Percentiles rank a stretch among this genome's conserved stretches.
phyloP scores from a whole-genome alignment of 2,888 invertebrate genomes.

The Drosophila lutescens region DNA sequence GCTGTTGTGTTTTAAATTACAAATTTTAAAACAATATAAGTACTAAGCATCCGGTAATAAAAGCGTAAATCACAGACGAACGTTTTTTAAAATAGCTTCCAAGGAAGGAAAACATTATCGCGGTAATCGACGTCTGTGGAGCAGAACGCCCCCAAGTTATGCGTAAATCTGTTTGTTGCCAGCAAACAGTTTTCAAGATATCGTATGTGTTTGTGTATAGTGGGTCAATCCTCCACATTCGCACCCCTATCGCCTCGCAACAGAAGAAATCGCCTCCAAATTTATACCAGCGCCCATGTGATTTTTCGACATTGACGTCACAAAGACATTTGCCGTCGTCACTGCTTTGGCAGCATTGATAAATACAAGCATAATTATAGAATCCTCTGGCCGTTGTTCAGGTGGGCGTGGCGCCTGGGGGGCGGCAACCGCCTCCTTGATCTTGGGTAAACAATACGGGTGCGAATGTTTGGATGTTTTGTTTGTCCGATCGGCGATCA shows the following conservation, averaged over 20 bases:
- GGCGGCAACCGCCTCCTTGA: constrained; percentile 24
- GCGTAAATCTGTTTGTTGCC: constrained; percentile 3
- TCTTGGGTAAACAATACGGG: constrained; percentile 16
- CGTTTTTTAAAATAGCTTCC: not conserved
- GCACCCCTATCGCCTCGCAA: constrained; percentile 7
- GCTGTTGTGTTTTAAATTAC: no score
- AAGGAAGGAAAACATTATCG: not conserved
- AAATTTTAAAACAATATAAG: not conserved
- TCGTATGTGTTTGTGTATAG: not conserved
- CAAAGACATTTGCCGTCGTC: constrained; percentile 33
- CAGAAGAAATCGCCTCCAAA: constrained; percentile 8
- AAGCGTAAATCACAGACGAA: not conserved
- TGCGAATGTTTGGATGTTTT: constrained; percentile 36
- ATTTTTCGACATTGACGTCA: constrained; percentile 38
- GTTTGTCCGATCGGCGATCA: constrained; percentile 23
- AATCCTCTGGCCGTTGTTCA: constrained; percentile 11
- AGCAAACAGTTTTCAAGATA: not conserved
- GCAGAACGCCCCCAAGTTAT: no score
- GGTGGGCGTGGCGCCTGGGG: constrained; percentile 9
- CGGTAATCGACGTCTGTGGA: not conserved
- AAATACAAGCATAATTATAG: constrained; percentile 31
- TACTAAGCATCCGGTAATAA: not conserved
- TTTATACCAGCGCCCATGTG: constrained; percentile 25
- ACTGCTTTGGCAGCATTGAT: constrained; percentile 8
- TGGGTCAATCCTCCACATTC: constrained; percentile 8